Evolutionary conservation across 2,888 invertebrate species (phyloP), one percentile per base, ranked within the genome.

Genomic region (Drosophila greeni): DNA sequence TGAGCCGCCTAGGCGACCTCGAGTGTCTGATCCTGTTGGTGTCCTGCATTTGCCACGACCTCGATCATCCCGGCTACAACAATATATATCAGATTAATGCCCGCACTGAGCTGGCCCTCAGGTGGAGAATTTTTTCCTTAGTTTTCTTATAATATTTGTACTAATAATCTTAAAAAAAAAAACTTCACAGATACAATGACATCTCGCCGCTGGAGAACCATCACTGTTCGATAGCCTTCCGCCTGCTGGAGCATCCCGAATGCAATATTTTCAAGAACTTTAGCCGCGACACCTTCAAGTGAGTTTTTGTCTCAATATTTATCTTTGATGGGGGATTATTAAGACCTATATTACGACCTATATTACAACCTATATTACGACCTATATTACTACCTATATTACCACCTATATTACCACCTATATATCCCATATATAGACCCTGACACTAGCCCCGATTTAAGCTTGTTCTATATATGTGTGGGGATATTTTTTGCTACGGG

Each of bases 151-250:
- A 11, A 14, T 18, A 8, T 12, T 18, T 1, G 3, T 14, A 39
- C 3, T 39, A 39, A 31, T 23, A n/a, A 49, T 9, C 12, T 0
- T 11, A 12, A 11, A 1, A 16, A 23, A 26, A 2, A 3, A 3
- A 20, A 20, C 0, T n/a, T 12, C 5, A 9, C 65, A 89, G 90
- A 66, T 95, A 95, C 90, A 95, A 95, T 89, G 95, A 95, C 90
- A 95, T 95, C 85, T 95, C 95, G 54, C 95, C 95, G 4, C 89
- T 95, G 86, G 95, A 95, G 89, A 95, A 95, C 88, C 95, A 95
- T 88, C 95, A 95, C 87, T 95, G 95, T 88, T 95, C 95, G 70
- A 94, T 95, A 76, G 94, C 95, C 45, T 95, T 95, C 88, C 92
- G 94, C 68, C 92, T 95, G 74, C 90, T 95, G 75, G 94, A 94